These are phyloP conservation scores for Philopedon plagiatum DNA, from an alignment of 2,888 invertebrate species.

Conservation along the genomic window DNA sequence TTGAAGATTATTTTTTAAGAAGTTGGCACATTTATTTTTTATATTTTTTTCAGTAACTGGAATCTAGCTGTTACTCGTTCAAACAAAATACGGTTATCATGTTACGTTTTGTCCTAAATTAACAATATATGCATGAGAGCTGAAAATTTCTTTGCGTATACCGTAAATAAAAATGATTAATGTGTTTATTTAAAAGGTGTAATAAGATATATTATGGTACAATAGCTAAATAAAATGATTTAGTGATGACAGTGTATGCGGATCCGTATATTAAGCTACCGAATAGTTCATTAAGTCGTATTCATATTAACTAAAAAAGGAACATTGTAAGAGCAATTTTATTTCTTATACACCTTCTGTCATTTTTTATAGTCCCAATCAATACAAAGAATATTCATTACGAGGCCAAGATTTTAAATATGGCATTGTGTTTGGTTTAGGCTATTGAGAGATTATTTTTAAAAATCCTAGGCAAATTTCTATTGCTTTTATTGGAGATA, in stretches of 20 bases:
- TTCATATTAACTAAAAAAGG: conserved; percentile 23
- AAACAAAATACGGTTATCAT: conserved; percentile 39
- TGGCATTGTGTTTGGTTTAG: conserved; percentile 10
- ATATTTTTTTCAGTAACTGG: too few species aligned
- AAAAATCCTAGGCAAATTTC: neutral
- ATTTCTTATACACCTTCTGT: conserved; percentile 19
- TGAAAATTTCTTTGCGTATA: neutral
- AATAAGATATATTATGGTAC: conserved; percentile 12
- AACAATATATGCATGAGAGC: neutral
- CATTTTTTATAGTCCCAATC: conserved; percentile 36
- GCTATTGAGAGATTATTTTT: conserved; percentile 3
- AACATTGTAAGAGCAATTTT: conserved; percentile 26
- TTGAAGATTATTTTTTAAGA: too few species aligned
- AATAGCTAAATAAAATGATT: conserved; percentile 54
- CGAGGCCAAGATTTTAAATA: conserved; percentile 19
- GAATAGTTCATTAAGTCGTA: conserved; percentile 58
- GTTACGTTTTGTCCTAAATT: neutral
- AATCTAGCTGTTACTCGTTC: neutral
- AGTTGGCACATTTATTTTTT: too few species aligned
- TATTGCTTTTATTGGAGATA: neutral
- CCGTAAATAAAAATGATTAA: conserved; percentile 17
- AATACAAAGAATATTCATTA: conserved; percentile 18
- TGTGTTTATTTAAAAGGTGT: conserved; percentile 8
- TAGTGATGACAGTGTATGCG: conserved; percentile 56
- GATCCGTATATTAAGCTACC: conserved; percentile 56